These are phyloP conservation scores for Melitaea cinxia DNA, from an alignment of 1,140 invertebrate species.

Conservation along the genomic window DNA sequence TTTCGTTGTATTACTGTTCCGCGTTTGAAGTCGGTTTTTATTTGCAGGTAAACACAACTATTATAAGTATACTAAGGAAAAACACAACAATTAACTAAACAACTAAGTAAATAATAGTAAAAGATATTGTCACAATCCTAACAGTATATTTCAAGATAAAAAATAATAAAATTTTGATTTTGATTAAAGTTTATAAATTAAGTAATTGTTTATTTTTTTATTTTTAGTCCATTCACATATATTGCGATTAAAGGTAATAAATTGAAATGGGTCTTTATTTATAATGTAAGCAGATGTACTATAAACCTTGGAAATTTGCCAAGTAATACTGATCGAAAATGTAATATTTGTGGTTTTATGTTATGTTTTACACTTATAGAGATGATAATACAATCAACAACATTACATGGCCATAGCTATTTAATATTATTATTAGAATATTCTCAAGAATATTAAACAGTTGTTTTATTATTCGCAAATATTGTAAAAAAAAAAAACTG, in stretches of 20 bases:
- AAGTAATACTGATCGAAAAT: slow-evolving; percentile 22
- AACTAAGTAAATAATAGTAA: no score
- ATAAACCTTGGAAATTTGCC: slow-evolving; percentile 25
- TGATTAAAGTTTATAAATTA: no score
- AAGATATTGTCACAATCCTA: no score
- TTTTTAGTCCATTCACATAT: neutral
- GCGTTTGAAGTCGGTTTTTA: no score
- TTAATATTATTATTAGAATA: neutral
- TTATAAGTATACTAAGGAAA: no score
- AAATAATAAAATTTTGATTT: no score
- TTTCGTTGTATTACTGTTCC: no score
- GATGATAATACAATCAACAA: neutral
- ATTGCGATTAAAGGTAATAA: neutral
- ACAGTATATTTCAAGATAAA: no score
- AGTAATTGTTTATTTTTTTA: no score
- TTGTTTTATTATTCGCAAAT: neutral
- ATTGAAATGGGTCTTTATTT: neutral
- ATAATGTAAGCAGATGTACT: slow-evolving; percentile 16
- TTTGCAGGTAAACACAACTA: no score
- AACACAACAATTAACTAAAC: no score
- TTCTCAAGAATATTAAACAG: neutral
- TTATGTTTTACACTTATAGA: slow-evolving; percentile 2
- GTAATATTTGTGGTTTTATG: slow-evolving; percentile 23
- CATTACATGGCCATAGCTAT: neutral
- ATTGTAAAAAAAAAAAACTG: neutral